Evolutionary conservation across 2,888 invertebrate species (phyloP), one percentile per base, ranked within the genome.

Genomic region (Meliscaeva auricollis): DNA sequence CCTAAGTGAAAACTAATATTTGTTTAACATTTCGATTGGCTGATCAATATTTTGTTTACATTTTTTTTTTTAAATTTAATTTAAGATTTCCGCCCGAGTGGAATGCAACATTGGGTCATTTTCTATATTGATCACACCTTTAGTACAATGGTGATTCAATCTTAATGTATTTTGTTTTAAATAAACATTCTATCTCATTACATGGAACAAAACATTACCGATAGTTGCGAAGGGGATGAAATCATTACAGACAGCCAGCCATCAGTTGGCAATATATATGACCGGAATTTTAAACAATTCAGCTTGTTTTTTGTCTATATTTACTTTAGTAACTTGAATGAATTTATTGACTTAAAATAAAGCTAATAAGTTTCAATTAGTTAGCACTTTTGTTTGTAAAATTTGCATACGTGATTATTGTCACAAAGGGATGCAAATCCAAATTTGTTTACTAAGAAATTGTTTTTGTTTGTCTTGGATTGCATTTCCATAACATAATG

Each of bases 231-330:
- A 9, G 32, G 13, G 17, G 4, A 9, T 44, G 9, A 11, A 38
- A 64, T 46, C 30, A 38, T 38, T 15, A 32, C 9, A 58, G 44
- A 60, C 46, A 48, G 30, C 20, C 68, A 44, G 46, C 20, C 69
- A 32, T 26, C 8, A 38, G 48, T 2, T 50, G 20, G 20, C 2
- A 52, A 17, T 44, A n/a, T 26, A 26, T 50, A 17, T 26, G 66
- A 32, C 8, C 8, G 64, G 78, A 79, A 79, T 79, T 15, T 68
- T 50, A 79, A 79, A 52, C 22, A 32, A 41, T 11, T 26, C 26
- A 26, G 4, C 26, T 26, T 26, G 26, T 26, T 26, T 26, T 26
- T 26, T 4, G 54, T 54, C 41, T 66, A 17, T 26, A 11, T n/a
- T 46, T 62, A 46, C 17, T 0, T 7, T 7, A 17, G 0, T 44